These are phyloP conservation scores for Lacerta bilineata DNA, from an alignment of 2,797 vertebrate genomes.

Conservation along the genomic window DNA sequence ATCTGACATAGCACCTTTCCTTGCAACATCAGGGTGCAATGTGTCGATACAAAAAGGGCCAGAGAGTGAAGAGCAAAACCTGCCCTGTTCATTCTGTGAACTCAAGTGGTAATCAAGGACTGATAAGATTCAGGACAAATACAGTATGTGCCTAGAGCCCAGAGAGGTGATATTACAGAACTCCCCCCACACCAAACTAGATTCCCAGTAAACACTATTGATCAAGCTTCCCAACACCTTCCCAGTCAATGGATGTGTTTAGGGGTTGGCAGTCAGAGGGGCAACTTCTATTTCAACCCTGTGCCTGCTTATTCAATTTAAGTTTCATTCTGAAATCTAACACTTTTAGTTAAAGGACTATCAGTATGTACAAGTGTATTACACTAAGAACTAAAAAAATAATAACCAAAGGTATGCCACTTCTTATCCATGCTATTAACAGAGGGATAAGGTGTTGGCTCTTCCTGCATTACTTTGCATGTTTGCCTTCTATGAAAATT, in stretches of 20 bases:
- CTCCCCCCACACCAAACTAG: background rate
- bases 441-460: background rate
- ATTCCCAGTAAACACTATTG: background rate
- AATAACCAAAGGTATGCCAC: background rate
- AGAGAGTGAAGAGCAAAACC: constrained; percentile 33
- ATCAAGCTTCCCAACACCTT: background rate
- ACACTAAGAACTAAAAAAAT: background rate
- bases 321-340: background rate
- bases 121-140: constrained; percentile 13
- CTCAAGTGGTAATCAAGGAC: constrained; percentile 2
- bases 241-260: background rate
- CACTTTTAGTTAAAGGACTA: background rate
- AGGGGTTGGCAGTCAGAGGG: background rate
- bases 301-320: background rate
- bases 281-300: background rate
- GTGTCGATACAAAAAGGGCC: background rate
- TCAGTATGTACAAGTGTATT: background rate
- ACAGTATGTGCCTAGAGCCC: background rate
- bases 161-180: background rate
- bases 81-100: background rate
- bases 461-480: background rate
- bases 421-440: background rate
- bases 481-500: background rate
- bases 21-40: background rate
- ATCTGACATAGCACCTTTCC: background rate